These are phyloP conservation scores for Drosophila ironensis DNA, from an alignment of 1,140 invertebrate species.

Conservation along the genomic window DNA sequence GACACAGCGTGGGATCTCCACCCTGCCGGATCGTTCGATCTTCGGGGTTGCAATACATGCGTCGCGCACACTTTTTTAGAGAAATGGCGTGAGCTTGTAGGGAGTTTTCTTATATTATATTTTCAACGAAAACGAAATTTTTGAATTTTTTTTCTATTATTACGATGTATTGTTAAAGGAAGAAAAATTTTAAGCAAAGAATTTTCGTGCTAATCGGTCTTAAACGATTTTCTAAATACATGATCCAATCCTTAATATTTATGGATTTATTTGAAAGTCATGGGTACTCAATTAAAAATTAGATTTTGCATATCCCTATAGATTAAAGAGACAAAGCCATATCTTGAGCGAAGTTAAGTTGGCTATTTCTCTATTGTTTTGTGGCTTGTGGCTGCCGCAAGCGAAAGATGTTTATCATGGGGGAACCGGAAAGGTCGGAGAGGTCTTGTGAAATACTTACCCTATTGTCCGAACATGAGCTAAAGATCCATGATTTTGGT, in stretches of 20 bases:
- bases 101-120: too few species aligned
- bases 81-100: too few species aligned
- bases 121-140: too few species aligned
- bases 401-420: constrained; percentile 63
- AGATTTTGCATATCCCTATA: constrained; percentile 70
- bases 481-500: constrained; percentile 45
- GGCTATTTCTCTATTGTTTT: constrained; percentile 47
- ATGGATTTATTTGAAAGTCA: constrained; percentile 58
- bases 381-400: constrained; percentile 67
- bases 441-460: too few species aligned
- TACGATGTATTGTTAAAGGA: too few species aligned
- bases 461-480: constrained; percentile 41
- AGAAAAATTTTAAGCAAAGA: too few species aligned
- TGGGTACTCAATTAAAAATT: constrained; percentile 68
- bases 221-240: constrained; percentile 73
- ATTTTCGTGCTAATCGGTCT: too few species aligned
- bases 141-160: too few species aligned
- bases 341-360: constrained; percentile 51
- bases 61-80: constrained; percentile 45
- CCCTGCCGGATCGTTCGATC: constrained; percentile 10
- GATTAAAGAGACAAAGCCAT: neutral
- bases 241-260: constrained; percentile 68
- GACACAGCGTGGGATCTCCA: constrained; percentile 52
- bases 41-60: constrained; percentile 43
- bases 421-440: constrained; percentile 6